A percentile compares a stretch with the other conserved stretches of the same genome.
Conservation (phyloP, 2,888 invertebrate species). For the Xestia sexstrigata region DNA sequence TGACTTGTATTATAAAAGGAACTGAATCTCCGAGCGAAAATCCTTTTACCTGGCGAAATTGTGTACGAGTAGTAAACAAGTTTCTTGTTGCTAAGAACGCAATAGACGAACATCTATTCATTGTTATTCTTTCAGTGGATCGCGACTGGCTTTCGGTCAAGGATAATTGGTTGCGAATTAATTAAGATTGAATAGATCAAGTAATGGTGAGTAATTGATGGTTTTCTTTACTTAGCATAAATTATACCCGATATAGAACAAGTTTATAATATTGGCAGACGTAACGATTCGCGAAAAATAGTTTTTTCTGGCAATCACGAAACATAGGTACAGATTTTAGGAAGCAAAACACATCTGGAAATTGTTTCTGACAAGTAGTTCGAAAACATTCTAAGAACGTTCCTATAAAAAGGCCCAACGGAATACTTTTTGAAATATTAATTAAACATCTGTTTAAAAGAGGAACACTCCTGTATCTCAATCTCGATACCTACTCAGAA, state of each 20-base stretch:
- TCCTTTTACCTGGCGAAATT: conserved; percentile 69
- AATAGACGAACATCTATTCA: conserved; percentile 55
- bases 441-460: conserved; percentile 21
- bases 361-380: conserved; percentile 18
- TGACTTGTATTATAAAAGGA: conserved; percentile 71
- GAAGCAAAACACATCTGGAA: conserved; percentile 40
- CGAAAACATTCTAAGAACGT: conserved; percentile 18
- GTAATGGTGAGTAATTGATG: conserved; percentile 33
- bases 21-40: conserved; percentile 68
- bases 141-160: conserved; percentile 77
- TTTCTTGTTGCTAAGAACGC: conserved; percentile 65
- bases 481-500: conserved; percentile 41
- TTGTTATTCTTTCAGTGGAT: conserved; percentile 64
- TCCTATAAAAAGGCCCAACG: conserved; percentile 6
- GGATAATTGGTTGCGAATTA: conserved; percentile 71
- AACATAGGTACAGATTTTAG: conserved; percentile 12
- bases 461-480: conserved; percentile 22
- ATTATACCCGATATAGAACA: conserved; percentile 29
- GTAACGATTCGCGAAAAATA: conserved; percentile 11
- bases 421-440: conserved; percentile 1
- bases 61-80: conserved; percentile 66
- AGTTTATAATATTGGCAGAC: conserved; percentile 3
- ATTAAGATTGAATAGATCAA: conserved; percentile 55
- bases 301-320: conserved; percentile 26
- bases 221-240: conserved; percentile 38